These are phyloP conservation scores for Dioctria rufipes DNA, from an alignment of 2,888 invertebrate species.

Conservation along the genomic window DNA sequence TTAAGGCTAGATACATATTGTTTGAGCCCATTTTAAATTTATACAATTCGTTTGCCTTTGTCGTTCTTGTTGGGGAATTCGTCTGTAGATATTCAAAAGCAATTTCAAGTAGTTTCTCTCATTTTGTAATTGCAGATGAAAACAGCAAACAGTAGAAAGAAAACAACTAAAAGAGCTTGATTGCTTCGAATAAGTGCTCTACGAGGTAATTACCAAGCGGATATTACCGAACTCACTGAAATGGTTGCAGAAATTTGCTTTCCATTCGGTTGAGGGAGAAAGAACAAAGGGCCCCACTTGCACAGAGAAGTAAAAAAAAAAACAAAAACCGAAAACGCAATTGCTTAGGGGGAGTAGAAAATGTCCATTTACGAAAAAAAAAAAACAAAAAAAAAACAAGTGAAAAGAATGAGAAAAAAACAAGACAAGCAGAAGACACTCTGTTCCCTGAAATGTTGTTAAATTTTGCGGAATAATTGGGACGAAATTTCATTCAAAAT, in stretches of 20 bases:
- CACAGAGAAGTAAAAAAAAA: conserved; percentile 23
- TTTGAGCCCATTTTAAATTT: conserved; percentile 22
- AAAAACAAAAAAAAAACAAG: conserved; percentile 4
- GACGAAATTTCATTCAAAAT: conserved; percentile 47
- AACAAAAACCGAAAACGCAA: conserved; percentile 41
- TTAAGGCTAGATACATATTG: not conserved
- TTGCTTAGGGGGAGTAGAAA: conserved; percentile 28
- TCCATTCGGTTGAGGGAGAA: conserved; percentile 18
- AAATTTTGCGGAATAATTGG: conserved; percentile 53
- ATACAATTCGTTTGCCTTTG: not conserved
- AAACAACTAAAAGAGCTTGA: conserved; percentile 48
- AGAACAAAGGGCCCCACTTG: conserved; percentile 18
- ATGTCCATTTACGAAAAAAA: conserved; percentile 37
- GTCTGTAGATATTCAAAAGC: conserved; percentile 33
- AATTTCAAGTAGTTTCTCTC: conserved; percentile 48
- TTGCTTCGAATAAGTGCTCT: conserved; percentile 51
- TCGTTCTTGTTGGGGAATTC: not conserved
- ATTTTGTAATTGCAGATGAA: conserved; percentile 44
- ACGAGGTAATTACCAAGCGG: conserved; percentile 54
- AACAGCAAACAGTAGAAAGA: conserved; percentile 39
- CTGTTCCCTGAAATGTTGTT: conserved; percentile 35
- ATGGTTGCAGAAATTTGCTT: conserved; percentile 51
- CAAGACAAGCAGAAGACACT: conserved; percentile 25
- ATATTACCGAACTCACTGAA: conserved; percentile 51
- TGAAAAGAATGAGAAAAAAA: conserved; percentile 27